Percentiles rank a stretch among this genome's conserved stretches.
Conservation (phyloP, 1,140 invertebrate genomes). For the Grapholita molesta region DNA sequence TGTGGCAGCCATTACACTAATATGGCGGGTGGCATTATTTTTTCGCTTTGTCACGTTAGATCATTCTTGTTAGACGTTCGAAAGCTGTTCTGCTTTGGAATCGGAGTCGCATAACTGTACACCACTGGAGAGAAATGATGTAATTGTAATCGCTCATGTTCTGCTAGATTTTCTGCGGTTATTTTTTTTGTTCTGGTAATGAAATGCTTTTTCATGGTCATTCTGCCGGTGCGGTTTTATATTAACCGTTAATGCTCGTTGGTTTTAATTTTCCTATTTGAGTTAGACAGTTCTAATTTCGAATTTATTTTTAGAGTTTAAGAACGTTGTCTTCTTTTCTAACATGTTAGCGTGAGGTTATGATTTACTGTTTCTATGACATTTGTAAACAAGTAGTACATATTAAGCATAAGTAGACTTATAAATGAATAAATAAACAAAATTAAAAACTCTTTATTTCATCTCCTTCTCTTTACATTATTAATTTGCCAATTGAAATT, state of each 20-base stretch:
- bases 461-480: too few relatives aligned
- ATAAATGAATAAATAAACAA: too few relatives aligned
- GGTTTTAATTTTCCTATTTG: neutral
- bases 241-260: constrained; percentile 2
- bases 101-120: constrained; percentile 72
- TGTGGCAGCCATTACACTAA: constrained; percentile 71
- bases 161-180: constrained; percentile 26
- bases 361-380: neutral
- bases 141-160: constrained; percentile 57
- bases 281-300: neutral
- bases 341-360: neutral
- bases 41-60: constrained; percentile 77
- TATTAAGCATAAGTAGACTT: too few relatives aligned
- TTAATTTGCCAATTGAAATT: too few relatives aligned
- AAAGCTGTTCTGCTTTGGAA: constrained; percentile 69
- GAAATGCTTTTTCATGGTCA: constrained; percentile 17
- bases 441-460: too few relatives aligned
- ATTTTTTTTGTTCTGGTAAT: constrained; percentile 11
- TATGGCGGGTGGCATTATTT: constrained; percentile 75
- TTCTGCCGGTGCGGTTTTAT: neutral
- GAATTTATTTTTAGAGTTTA: neutral
- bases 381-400: too few relatives aligned
- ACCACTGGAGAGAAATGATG: constrained; percentile 53
- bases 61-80: constrained; percentile 75
- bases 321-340: neutral